These are phyloP conservation scores for Drosophila azteca DNA, from an alignment of 1,140 invertebrate species.

Conservation along the genomic window DNA sequence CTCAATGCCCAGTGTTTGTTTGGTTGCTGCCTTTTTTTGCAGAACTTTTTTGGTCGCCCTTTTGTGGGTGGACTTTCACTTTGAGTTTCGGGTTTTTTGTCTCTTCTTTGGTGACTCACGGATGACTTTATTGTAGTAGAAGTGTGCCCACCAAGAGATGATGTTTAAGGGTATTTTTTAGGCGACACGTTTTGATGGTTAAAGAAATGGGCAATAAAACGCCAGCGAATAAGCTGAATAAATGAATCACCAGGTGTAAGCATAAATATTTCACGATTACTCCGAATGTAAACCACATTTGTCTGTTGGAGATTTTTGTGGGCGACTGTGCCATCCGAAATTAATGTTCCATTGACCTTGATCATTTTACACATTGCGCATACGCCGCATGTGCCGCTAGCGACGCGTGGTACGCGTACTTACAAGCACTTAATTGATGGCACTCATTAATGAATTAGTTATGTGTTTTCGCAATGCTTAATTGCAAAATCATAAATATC, in stretches of 20 bases:
- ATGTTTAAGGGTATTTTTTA: no score
- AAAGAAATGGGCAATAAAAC: no score
- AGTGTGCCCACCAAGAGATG: no score
- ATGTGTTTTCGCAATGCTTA: conserved; percentile 38
- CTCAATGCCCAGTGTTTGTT: conserved; percentile 39
- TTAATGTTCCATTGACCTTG: neutral
- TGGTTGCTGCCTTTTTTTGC: neutral
- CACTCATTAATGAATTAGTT: conserved; percentile 30
- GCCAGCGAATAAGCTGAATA: no score
- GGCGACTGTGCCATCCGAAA: neutral
- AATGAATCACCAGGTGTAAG: no score
- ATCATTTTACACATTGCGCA: neutral
- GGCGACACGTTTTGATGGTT: no score
- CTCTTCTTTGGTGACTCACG: neutral
- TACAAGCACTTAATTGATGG: conserved; percentile 11
- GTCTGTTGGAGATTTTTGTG: neutral
- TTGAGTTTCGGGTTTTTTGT: conserved; percentile 10
- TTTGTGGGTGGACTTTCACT: no score
- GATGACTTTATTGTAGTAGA: no score
- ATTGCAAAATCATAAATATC: conserved; percentile 28
- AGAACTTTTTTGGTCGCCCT: neutral
- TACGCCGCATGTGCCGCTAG: conserved; percentile 1
- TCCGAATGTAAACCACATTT: no score
- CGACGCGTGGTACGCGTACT: no score
- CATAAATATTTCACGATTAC: no score